Base-by-base conservation (phyloP, 2,113 vertebrate genomes). In the Entomyzon cyanotis region DNA sequence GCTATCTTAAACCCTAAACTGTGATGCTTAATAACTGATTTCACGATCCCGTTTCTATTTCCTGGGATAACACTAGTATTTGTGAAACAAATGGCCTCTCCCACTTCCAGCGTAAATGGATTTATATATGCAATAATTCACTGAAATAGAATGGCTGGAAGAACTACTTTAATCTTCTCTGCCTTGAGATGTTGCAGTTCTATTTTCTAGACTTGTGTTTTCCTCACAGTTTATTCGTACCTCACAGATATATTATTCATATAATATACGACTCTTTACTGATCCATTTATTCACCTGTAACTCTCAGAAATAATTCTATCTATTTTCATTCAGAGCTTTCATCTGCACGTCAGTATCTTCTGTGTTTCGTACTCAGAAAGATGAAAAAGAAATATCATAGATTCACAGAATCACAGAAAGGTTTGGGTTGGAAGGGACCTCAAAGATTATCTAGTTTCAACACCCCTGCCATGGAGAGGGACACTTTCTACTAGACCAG, bases 271-370 rank as follows among this genome's bases (percentile, higher is more conserved):
- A 71, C 21, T 33, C 37, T 86, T 30, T 56, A 65, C 24, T 52
- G 21, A 60, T 46, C 46, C 9, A 23, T 56, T 75, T 84, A 21
- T 46, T 41, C 62, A 58, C 24, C 31, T 18, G 14, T 70, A 68
- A 71, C 19, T 81, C 89, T 88, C 33, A 71, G 42, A 95, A 52
- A 84, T 52, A 84, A 41, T 74, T 68, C 47, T 92, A 62, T 52
- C 53, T 95, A 47, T 93, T 96, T 95, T 73, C 83, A 73, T 91
- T 70, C 42, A 90, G 33, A 83, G 22, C 17, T 64, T 77, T 84
- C 23, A 73, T 28, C 24, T 84, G 28, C 16, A 20, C 25, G 49
- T 59, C 14, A 60, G 41, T 23, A 73, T 77, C 49, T 59, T 59
- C 77, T 77, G 23, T 8, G 42, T 73, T 46, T 46, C 62, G 11